phyloP scores from a whole-genome alignment of 2,888 invertebrate species.

The Drosophila formosana region DNA sequence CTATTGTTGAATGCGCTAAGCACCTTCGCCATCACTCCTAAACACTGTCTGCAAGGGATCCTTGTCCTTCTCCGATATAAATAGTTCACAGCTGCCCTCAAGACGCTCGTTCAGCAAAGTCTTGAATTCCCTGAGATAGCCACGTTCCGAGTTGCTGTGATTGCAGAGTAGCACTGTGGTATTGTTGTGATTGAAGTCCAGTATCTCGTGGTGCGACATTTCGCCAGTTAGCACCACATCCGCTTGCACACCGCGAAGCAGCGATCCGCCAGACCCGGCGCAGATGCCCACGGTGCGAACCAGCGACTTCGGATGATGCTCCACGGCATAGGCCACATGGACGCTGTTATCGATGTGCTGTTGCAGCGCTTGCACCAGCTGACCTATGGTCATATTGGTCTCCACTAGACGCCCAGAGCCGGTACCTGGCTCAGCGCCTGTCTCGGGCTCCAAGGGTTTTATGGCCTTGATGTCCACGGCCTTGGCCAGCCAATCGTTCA shows the following conservation, averaged over 20 bases:
- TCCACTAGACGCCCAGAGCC: conserved; percentile 88
- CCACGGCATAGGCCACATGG: conserved; percentile 89
- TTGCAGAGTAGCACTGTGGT: conserved; percentile 94
- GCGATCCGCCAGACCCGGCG: conserved; percentile 94
- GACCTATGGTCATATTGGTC: conserved; percentile 77
- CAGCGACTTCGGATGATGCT: conserved; percentile 84
- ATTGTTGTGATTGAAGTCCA: conserved; percentile 93
- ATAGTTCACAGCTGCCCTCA: conserved; percentile 86
- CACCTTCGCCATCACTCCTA: conserved; percentile 7
- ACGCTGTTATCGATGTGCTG: conserved; percentile 90
- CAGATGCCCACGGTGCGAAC: conserved; percentile 92
- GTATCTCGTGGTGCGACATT: conserved; percentile 97
- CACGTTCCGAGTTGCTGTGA: conserved; percentile 97
- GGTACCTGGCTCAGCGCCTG: conserved; percentile 49
- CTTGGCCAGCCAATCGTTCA: conserved; percentile 96
- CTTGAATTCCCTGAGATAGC: conserved; percentile 90
- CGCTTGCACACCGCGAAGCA: conserved; percentile 89
- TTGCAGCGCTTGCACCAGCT: conserved; percentile 85
- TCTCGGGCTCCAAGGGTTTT: conserved; percentile 72
- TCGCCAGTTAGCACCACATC: conserved; percentile 96
- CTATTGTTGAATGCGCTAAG: conserved; percentile 31
- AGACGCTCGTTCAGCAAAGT: conserved; percentile 80
- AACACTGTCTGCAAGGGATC: conserved; percentile 90
- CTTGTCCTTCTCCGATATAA: conserved; percentile 90
- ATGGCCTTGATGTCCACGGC: conserved; percentile 76